Base-by-base conservation (phyloP, 2,888 invertebrate species). In the Brassicogethes aeneus region DNA sequence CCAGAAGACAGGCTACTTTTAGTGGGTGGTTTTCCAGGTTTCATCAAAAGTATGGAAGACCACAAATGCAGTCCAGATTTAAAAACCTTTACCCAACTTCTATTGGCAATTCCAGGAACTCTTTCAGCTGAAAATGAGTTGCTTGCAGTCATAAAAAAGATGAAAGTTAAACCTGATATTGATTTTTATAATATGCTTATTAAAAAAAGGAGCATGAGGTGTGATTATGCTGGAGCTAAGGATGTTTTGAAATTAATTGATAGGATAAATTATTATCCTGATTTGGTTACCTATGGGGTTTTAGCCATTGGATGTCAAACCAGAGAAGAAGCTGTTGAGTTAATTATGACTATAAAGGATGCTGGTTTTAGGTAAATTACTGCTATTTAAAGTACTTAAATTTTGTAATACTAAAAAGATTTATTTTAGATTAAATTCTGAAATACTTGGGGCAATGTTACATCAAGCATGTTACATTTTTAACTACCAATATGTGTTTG, bases 161-260 rank as follows among this genome's bases (percentile, higher is more conserved):
- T 68, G 32, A 70, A 76, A 7, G 61, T 89, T 0, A 74, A 72
- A 52, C 72, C 82, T 2, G 91, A 94, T 66, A 76, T 85, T 41
- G 82, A 82, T 61, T 90, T 93, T 64, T 91, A 80, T 58, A 94
- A 93, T 64, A 77, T 84, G 69, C 71, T 94, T 7, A 91, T 95
- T 39, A 87, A 85, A 57, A 87, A 81, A 60, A 75, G 89, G 42
- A 81, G 81, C 57, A 68, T 80, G 57, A 71, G 89, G 49, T 70
- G 65, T 42, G 82, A 87, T 60, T 82, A 80, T 61, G 70, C 76
- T 38, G 74, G 72, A 51, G 91, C 88, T 10, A 77, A 77, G 71
- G 75, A 73, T 52, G 77, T 83, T 0, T 65, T 74, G 39, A 56
- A 68, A 10, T 65, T 79, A 52, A 75, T 84, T 48, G 70, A 75